Evolutionary conservation across 2,113 vertebrate genomes (phyloP).

Genomic region (Misgurnus mizolepis): DNA sequence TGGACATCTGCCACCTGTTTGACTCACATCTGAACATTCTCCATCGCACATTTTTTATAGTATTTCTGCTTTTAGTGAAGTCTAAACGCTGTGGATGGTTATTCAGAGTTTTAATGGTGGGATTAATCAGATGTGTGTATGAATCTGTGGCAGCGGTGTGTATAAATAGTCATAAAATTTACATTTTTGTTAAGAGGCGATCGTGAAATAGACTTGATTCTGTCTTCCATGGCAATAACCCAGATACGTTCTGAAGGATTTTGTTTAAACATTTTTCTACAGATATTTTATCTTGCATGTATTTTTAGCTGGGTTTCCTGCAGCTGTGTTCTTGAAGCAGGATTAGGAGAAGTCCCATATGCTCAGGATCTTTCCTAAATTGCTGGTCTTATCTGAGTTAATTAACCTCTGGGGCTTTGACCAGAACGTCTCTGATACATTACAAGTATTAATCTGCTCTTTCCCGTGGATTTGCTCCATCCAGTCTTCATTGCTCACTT

Average conservation of each 20-base stretch:
- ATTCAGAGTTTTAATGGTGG: neutral
- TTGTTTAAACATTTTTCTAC: neutral
- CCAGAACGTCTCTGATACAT: neutral
- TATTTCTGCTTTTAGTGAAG: neutral
- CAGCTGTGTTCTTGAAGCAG: neutral
- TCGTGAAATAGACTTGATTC: neutral
- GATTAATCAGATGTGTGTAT: neutral
- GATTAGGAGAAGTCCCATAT: constrained; percentile 7
- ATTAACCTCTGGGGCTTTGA: neutral
- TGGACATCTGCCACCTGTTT: constrained; percentile 36
- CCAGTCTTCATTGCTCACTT: neutral
- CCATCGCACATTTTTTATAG: neutral
- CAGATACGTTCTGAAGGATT: neutral
- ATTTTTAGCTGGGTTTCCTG: constrained; percentile 6
- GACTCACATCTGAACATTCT: neutral
- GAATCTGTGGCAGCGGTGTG: neutral
- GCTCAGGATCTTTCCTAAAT: constrained; percentile 5
- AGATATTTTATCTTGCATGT: neutral
- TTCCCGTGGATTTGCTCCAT: neutral
- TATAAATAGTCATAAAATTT: neutral
- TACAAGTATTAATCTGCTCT: neutral
- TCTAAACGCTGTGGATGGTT: neutral
- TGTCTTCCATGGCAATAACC: neutral
- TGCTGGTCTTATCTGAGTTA: constrained; percentile 5
- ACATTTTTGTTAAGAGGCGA: constrained; percentile 16